phyloP scores from a whole-genome alignment of 35 echinoderm and acorn worm species.

The Ophioderma brevispina region DNA sequence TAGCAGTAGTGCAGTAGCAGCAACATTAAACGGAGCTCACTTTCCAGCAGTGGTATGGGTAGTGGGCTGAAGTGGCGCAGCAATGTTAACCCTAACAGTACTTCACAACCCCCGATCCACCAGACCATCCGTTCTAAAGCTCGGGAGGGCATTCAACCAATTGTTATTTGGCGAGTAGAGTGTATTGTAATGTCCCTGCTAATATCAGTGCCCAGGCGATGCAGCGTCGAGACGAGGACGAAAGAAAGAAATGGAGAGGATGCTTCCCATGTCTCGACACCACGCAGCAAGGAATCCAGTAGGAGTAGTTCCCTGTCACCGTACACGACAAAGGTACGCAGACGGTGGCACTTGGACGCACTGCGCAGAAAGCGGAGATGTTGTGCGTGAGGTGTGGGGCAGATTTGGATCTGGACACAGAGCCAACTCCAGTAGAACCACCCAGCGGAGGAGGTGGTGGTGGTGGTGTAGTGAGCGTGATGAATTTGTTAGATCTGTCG shows the following conservation, averaged over 20 bases:
- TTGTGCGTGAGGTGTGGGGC: conserved; percentile 82
- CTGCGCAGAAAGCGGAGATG: conserved; percentile 57
- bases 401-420: conserved; percentile 9
- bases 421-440: neutral
- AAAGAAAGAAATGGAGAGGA: conserved; percentile 89
- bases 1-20: neutral
- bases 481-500: conserved; percentile 73
- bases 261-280: conserved; percentile 65
- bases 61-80: conserved; percentile 28
- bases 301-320: conserved; percentile 26
- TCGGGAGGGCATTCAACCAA: conserved; percentile 33
- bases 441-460: neutral
- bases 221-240: conserved; percentile 86
- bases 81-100: conserved; percentile 37
- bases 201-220: conserved; percentile 88
- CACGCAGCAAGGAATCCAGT: conserved; percentile 32
- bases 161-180: conserved; percentile 59
- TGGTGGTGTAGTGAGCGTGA: neutral
- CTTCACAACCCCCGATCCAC: conserved; percentile 26
- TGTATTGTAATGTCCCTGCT: conserved; percentile 92
- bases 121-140: conserved; percentile 72
- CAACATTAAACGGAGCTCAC: neutral
- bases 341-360: conserved; percentile 51
- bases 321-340: conserved; percentile 93
- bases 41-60: neutral